Evolutionary conservation across 2,113 vertebrate genomes (phyloP).

Genomic region (Aleadryas rufinucha): DNA sequence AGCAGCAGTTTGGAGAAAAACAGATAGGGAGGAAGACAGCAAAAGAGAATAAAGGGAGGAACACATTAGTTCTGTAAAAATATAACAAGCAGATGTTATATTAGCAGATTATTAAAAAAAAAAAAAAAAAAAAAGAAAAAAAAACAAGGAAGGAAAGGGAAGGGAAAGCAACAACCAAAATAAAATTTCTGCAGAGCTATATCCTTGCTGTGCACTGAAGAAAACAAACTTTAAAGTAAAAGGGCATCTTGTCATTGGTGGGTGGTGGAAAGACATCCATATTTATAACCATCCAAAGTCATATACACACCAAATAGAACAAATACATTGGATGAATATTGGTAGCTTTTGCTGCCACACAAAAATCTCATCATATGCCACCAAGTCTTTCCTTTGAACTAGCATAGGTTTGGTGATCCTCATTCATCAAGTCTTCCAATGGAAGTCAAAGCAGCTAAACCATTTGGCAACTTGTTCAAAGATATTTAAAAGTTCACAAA

Average conservation of each 20-base stretch:
- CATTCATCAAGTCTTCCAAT: not conserved
- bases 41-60: constrained; percentile 76
- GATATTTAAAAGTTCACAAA: not conserved
- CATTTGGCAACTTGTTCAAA: constrained; percentile 28
- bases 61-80: constrained; percentile 73
- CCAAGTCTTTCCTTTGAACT: not conserved
- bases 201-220: not conserved
- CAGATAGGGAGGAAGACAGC: constrained; percentile 65
- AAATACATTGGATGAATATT: not conserved
- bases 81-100: constrained; percentile 69
- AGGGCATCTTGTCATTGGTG: not conserved
- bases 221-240: constrained; percentile 7
- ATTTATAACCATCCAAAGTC: not conserved
- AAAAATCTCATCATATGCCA: not conserved
- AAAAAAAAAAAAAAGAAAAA: not conserved
- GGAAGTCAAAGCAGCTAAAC: not conserved
- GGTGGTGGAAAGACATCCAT: not conserved
- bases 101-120: constrained; percentile 46
- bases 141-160: not conserved
- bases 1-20: constrained; percentile 74
- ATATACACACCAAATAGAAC: not conserved
- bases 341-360: not conserved
- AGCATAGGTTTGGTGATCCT: not conserved
- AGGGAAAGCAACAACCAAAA: constrained; percentile 16
- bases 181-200: not conserved